These are phyloP conservation scores for Staurois parvus DNA, from an alignment of 2,797 vertebrate species.

Conservation along the genomic window DNA sequence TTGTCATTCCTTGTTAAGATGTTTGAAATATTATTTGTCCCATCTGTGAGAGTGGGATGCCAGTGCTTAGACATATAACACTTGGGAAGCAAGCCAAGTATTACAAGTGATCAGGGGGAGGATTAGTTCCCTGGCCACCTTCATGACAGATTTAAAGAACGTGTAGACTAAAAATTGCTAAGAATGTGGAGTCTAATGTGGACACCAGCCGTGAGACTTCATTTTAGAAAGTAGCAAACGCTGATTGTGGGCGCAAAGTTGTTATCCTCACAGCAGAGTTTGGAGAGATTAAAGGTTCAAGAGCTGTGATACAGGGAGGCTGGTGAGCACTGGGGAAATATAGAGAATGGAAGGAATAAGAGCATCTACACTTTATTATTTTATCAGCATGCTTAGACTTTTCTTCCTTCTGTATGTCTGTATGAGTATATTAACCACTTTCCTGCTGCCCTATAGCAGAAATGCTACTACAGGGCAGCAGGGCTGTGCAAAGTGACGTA, in stretches of 20 bases:
- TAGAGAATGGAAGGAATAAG: slow-evolving; percentile 21
- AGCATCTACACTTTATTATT: not conserved
- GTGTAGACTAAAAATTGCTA: slow-evolving; percentile 30
- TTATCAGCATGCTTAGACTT: not conserved
- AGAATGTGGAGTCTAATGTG: slow-evolving; percentile 31
- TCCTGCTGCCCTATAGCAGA: too few species aligned
- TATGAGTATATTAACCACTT: too few species aligned
- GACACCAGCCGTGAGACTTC: slow-evolving; percentile 36
- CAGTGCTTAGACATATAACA: not conserved
- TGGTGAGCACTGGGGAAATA: slow-evolving; percentile 15
- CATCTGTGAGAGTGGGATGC: slow-evolving; percentile 8
- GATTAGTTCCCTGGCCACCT: slow-evolving; percentile 7
- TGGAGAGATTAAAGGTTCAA: slow-evolving; percentile 41
- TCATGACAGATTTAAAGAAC: slow-evolving; percentile 1
- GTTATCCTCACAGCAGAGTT: slow-evolving; percentile 43
- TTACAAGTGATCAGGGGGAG: not conserved
- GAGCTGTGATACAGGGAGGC: slow-evolving; percentile 38
- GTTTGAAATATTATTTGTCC: not conserved
- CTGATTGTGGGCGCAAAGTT: slow-evolving; percentile 39
- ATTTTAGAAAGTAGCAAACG: slow-evolving; percentile 12
- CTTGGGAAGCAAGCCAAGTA: not conserved
- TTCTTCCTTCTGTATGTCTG: too few species aligned
- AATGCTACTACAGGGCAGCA: too few species aligned
- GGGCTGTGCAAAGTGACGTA: too few species aligned
- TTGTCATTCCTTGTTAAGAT: not conserved